phyloP scores from a whole-genome alignment of 2,797 vertebrate genomes.

The Ctenopoma multispine region DNA sequence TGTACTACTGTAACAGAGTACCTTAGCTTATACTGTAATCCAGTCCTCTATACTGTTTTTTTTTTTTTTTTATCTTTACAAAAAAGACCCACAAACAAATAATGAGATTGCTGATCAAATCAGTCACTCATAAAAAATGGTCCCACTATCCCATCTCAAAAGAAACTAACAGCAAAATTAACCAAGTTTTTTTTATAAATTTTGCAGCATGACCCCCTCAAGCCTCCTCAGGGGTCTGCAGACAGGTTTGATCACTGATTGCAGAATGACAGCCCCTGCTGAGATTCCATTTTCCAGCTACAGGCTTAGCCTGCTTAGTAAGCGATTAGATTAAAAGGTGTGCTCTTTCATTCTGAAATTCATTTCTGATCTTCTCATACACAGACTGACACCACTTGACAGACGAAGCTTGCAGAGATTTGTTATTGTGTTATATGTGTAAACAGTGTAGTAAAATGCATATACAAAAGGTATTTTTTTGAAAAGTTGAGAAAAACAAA shows the following conservation, averaged over 20 bases:
- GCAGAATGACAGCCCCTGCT: constrained; percentile 52
- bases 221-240: constrained; percentile 45
- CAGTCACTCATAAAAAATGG: background rate
- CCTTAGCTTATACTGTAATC: constrained; percentile 12
- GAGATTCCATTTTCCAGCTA: constrained; percentile 55
- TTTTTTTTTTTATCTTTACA: too few species aligned
- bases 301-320: constrained; percentile 35
- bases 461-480: background rate
- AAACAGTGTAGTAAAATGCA: constrained; percentile 17
- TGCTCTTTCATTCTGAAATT: constrained; percentile 26
- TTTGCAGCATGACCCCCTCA: constrained; percentile 50
- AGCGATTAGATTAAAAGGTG: constrained; percentile 58
- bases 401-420: constrained; percentile 5
- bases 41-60: background rate
- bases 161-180: constrained; percentile 40
- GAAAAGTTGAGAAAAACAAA: constrained; percentile 12
- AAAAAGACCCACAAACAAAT: constrained; percentile 18
- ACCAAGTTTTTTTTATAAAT: constrained; percentile 34
- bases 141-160: constrained; percentile 15
- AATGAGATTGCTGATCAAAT: constrained; percentile 30
- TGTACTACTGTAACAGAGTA: constrained; percentile 28
- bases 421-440: constrained; percentile 13
- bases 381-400: constrained; percentile 34
- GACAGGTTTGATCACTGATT: constrained; percentile 66
- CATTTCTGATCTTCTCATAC: constrained; percentile 40